phyloP scores from a whole-genome alignment of 2,113 vertebrate genomes.

The Ciconia stormi region DNA sequence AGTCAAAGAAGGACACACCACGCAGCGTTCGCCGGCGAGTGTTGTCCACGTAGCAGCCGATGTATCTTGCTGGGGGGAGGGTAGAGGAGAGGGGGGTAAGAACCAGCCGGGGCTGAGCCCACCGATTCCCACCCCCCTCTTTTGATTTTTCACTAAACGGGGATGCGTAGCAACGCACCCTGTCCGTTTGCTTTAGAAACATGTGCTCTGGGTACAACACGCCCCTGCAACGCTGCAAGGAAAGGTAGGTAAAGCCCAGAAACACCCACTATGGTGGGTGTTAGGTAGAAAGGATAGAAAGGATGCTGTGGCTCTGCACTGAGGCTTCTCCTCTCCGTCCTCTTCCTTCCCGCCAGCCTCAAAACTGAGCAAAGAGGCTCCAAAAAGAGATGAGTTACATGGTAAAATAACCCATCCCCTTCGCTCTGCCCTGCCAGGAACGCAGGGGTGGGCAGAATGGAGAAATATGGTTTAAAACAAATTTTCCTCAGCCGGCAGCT shows the following conservation, averaged over 20 bases:
- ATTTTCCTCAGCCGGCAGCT: background rate
- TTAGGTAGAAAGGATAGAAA: background rate
- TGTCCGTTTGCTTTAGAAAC: background rate
- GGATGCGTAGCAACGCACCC: background rate
- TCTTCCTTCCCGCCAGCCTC: background rate
- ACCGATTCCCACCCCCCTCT: background rate
- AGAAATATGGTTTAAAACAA: background rate
- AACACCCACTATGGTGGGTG: background rate
- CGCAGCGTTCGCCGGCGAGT: conserved; percentile 87
- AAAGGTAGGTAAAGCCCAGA: background rate
- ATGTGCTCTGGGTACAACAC: accelerated
- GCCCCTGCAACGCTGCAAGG: background rate
- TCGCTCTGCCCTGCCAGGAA: background rate
- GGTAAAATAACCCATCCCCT: background rate
- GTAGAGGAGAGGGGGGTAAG: background rate
- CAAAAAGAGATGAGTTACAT: background rate
- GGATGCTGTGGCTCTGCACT: background rate
- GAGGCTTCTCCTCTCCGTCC: background rate
- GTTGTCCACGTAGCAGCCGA: conserved; percentile 92
- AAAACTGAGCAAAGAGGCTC: background rate
- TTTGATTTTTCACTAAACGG: accelerated
- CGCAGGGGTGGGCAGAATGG: background rate
- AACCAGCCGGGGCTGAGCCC: background rate
- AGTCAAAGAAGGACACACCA: conserved; percentile 96
- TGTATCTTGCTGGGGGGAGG: conserved; percentile 83